Percentiles rank a stretch among this genome's conserved stretches.
Conservation (phyloP, 2,797 vertebrate species). For the Neomorphus geoffroyi region DNA sequence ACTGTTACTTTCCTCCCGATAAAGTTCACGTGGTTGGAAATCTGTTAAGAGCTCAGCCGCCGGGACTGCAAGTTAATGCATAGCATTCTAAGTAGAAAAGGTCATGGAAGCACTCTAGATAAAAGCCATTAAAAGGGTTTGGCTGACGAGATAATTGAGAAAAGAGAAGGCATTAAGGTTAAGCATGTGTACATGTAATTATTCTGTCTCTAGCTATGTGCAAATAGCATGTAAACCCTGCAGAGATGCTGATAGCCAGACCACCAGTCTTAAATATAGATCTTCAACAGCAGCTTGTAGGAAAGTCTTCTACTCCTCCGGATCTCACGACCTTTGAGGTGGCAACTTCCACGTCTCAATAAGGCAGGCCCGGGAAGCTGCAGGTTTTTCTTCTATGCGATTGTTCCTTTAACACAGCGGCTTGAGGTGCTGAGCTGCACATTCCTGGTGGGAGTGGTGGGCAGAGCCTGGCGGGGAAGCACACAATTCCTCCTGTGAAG, state of each 20-base stretch:
- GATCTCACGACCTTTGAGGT: neutral
- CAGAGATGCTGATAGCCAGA: neutral
- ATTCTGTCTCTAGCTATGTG: neutral
- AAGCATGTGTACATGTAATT: constrained; percentile 29
- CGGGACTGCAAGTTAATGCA: neutral
- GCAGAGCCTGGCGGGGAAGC: neutral
- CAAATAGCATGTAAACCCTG: constrained; percentile 11
- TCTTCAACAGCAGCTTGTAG: neutral
- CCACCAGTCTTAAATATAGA: neutral
- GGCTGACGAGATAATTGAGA: constrained; percentile 31
- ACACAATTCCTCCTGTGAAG: neutral
- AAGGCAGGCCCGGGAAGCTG: neutral
- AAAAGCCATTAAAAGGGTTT: constrained; percentile 60
- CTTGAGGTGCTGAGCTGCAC: neutral
- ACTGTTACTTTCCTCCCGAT: neutral
- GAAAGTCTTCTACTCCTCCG: neutral
- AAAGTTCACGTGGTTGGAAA: constrained; percentile 26
- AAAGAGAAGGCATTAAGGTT: neutral
- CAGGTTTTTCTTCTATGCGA: neutral
- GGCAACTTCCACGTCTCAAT: neutral
- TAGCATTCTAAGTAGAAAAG: constrained; percentile 53
- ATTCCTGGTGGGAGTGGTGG: rapidly evolving
- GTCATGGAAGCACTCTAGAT: constrained; percentile 51
- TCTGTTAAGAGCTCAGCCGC: neutral
- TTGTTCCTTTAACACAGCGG: neutral